Conservation (phyloP, 1,140 invertebrate genomes). For the Aphelenchoides avenae region DNA sequence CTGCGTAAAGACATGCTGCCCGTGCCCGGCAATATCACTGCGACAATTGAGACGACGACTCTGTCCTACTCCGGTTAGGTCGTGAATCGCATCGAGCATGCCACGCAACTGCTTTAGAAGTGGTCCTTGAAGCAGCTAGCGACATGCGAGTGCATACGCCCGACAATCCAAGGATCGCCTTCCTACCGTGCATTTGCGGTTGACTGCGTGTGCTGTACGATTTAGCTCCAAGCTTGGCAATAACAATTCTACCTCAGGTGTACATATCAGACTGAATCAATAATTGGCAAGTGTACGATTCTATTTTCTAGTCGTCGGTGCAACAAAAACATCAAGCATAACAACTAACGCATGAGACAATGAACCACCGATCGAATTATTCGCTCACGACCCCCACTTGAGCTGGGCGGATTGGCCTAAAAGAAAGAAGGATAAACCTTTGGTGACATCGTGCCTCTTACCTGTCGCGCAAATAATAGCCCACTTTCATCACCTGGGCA, state of each 20-base stretch:
- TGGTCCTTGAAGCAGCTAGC: conserved; percentile 9
- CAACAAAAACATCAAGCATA: neutral
- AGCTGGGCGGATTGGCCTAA: conserved; percentile 89
- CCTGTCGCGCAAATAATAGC: conserved; percentile 87
- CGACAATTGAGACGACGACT: conserved; percentile 15
- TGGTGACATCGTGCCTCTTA: too few species aligned
- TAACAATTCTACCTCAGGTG: too few species aligned
- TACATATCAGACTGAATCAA: too few species aligned
- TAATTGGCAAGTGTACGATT: too few species aligned
- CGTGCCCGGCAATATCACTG: conserved; percentile 21
- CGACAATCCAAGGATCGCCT: conserved; percentile 30
- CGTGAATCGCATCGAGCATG: conserved; percentile 1
- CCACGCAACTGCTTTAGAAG: conserved; percentile 15
- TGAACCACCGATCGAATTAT: conserved; percentile 10
- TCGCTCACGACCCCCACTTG: conserved; percentile 78
- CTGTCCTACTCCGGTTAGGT: conserved; percentile 19
- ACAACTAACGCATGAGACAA: conserved; percentile 10
- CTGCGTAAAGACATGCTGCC: conserved; percentile 26
- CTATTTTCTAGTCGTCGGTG: too few species aligned
- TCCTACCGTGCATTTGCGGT: conserved; percentile 30
- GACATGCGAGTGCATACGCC: conserved; percentile 35
- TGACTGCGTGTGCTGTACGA: conserved; percentile 31
- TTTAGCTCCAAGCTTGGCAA: too few species aligned
- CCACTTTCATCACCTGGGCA: conserved; percentile 85
- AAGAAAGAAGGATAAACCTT: too few species aligned